phyloP scores from a whole-genome alignment of 2,888 invertebrate genomes.

The Bombylius major region DNA sequence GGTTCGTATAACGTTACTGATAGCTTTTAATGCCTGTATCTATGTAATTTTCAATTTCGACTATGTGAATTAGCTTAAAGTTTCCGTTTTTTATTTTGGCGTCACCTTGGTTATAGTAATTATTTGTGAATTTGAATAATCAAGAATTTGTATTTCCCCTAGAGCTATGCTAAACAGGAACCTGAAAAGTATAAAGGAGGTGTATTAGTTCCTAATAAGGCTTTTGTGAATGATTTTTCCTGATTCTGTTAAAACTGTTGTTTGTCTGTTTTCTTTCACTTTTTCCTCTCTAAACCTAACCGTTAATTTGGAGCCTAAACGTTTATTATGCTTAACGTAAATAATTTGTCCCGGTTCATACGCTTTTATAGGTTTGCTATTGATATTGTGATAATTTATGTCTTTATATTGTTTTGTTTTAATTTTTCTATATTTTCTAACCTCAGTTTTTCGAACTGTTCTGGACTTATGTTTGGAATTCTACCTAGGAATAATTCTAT shows the following conservation, averaged over 20 bases:
- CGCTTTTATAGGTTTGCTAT: constrained; percentile 5
- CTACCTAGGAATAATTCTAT: neutral
- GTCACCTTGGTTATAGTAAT: constrained; percentile 4
- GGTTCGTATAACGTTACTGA: neutral
- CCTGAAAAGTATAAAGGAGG: constrained; percentile 3
- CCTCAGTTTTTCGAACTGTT: too few relatives aligned
- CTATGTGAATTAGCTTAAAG: constrained; percentile 9
- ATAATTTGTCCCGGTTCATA: constrained; percentile 6
- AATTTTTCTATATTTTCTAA: too few relatives aligned
- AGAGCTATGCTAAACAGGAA: neutral
- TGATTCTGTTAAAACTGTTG: constrained; percentile 8
- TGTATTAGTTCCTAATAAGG: constrained; percentile 3
- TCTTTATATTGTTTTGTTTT: neutral
- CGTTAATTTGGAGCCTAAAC: constrained; percentile 8
- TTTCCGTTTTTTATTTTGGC: constrained; percentile 8
- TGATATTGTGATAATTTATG: constrained; percentile 10
- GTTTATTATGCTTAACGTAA: constrained; percentile 8
- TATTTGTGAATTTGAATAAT: constrained; percentile 9
- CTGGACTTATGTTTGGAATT: too few relatives aligned
- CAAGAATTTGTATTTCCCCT: constrained; percentile 6
- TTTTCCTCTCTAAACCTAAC: constrained; percentile 7
- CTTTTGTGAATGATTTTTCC: constrained; percentile 9
- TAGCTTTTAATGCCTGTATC: neutral
- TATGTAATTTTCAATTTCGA: constrained; percentile 8
- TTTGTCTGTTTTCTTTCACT: constrained; percentile 9